A percentile compares a stretch with the other conserved stretches of the same genome.
These are phyloP conservation scores for Limenitis camilla DNA, from an alignment of 2,888 invertebrate genomes.

Conservation along the genomic window DNA sequence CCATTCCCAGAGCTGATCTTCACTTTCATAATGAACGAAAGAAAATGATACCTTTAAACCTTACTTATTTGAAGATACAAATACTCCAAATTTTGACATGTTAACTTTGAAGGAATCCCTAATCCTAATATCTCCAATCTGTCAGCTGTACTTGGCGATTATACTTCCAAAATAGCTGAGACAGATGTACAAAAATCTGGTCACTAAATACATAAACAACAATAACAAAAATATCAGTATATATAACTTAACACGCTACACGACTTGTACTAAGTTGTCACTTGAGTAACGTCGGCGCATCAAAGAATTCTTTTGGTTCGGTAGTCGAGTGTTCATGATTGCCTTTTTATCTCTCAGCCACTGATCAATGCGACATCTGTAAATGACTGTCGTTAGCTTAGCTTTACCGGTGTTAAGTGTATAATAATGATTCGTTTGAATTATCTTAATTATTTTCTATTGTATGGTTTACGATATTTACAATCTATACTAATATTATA, in stretches of 20 bases:
- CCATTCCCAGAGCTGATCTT: no score
- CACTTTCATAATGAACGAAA: no score
- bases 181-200: no score
- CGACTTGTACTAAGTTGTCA: conserved; percentile 10
- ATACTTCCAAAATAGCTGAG: no score
- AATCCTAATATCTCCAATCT: no score
- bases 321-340: conserved; percentile 54
- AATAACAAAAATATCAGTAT: background rate
- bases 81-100: no score
- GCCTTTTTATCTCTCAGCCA: conserved; percentile 54
- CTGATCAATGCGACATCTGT: conserved; percentile 35
- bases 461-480: background rate
- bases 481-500: no score
- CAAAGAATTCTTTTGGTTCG: conserved; percentile 57
- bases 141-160: no score
- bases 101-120: no score
- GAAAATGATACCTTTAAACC: no score
- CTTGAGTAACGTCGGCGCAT: conserved; percentile 37
- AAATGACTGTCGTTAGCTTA: conserved; percentile 25
- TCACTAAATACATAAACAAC: no score
- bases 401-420: conserved; percentile 15
- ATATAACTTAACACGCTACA: background rate
- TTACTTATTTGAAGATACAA: no score
- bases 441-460: background rate
- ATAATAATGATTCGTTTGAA: conserved; percentile 6